Conservation (phyloP, 2,888 invertebrate genomes). For the Drosophila aldrichi region DNA sequence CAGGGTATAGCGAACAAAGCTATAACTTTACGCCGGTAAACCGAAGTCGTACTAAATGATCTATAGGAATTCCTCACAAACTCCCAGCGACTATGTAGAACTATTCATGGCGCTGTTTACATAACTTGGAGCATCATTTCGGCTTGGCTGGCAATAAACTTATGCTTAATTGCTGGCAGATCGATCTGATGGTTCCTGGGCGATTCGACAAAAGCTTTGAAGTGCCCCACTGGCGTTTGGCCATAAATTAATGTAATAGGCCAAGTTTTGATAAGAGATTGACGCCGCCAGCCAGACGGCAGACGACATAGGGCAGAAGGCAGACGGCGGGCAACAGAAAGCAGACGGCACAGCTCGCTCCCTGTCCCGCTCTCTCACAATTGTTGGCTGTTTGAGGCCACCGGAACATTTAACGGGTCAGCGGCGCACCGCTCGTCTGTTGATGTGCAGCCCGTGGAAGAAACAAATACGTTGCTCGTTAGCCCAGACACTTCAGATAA, state of each 20-base stretch:
- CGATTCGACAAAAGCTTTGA: conserved; percentile 52
- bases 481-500: conserved; percentile 74
- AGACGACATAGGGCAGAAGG: conserved; percentile 14
- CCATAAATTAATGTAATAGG: conserved; percentile 80
- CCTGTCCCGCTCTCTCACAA: neutral
- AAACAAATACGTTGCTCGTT: conserved; percentile 76
- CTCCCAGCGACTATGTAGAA: conserved; percentile 19
- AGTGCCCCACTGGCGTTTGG: conserved; percentile 51
- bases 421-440: conserved; percentile 41
- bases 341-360: neutral
- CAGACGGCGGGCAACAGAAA: conserved; percentile 7
- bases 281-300: conserved; percentile 66
- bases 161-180: conserved; percentile 68
- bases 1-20: conserved; percentile 7
- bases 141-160: conserved; percentile 53
- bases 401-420: conserved; percentile 80
- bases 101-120: conserved; percentile 54
- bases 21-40: conserved; percentile 53
- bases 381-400: conserved; percentile 49
- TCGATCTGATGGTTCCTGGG: conserved; percentile 61
- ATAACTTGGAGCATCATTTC: conserved; percentile 53
- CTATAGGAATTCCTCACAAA: conserved; percentile 62
- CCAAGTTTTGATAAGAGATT: conserved; percentile 76
- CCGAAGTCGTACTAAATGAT: conserved; percentile 62
- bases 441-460: conserved; percentile 58